Evolutionary conservation across 1,140 invertebrate species (phyloP).

Genomic region (Aethina tumida): DNA sequence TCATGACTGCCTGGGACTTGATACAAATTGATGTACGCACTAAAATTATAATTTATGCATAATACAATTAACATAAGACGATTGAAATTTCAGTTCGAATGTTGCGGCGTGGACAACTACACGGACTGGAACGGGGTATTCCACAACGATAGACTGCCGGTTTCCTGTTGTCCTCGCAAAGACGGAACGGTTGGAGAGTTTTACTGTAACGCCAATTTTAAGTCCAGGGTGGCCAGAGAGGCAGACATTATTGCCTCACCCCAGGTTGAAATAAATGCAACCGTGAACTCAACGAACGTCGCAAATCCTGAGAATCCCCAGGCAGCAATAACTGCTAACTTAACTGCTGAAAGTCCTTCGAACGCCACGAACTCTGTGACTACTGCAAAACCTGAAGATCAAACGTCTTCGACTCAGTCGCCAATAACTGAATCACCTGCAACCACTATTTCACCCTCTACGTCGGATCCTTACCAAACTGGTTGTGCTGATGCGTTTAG

Average conservation of each 20-base stretch:
- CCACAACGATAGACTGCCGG: slow-evolving; percentile 38
- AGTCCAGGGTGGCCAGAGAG: background rate
- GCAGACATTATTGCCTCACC: too few species aligned
- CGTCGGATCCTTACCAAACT: slow-evolving; percentile 10
- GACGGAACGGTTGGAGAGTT: slow-evolving; percentile 12
- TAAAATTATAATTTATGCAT: slow-evolving; percentile 8
- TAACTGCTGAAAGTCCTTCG: too few species aligned
- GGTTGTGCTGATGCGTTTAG: slow-evolving; percentile 20
- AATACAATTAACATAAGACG: slow-evolving; percentile 4
- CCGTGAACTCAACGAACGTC: too few species aligned
- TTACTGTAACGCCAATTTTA: slow-evolving; percentile 12
- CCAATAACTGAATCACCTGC: too few species aligned
- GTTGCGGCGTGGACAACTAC: slow-evolving; percentile 53
- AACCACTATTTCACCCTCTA: too few species aligned
- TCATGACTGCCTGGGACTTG: slow-evolving; percentile 28
- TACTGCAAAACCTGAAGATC: too few species aligned
- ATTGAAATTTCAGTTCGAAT: slow-evolving; percentile 48
- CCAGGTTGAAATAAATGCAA: too few species aligned
- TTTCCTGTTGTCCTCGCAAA: slow-evolving; percentile 47
- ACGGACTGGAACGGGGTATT: slow-evolving; percentile 47
- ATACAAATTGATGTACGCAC: slow-evolving; percentile 32
- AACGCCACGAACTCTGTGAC: too few species aligned
- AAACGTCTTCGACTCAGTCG: too few species aligned
- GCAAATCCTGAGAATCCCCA: too few species aligned
- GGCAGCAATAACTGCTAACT: too few species aligned